A percentile compares a stretch with the other conserved stretches of the same genome.
Evolutionary conservation across 1,140 invertebrate species (phyloP).

Genomic region (Rhynchophorus ferrugineus): DNA sequence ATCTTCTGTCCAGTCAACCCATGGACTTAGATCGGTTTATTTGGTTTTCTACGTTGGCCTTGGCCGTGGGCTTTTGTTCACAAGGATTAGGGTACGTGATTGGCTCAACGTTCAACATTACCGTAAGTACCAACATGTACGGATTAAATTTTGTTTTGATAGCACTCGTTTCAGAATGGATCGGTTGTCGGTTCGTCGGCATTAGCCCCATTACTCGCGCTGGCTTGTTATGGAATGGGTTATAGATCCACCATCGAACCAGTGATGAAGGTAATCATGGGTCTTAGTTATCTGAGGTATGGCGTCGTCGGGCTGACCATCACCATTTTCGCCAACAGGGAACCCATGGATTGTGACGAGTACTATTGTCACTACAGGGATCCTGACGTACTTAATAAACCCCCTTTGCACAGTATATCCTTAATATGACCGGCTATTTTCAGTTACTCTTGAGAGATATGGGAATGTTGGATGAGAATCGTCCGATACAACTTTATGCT

Average conservation of each 20-base stretch:
- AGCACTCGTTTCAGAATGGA: conserved; percentile 36
- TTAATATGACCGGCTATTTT: neutral
- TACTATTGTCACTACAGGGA: conserved; percentile 51
- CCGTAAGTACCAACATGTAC: conserved; percentile 31
- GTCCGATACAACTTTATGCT: conserved; percentile 16
- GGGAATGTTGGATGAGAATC: conserved; percentile 23
- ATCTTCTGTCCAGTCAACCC: conserved; percentile 41
- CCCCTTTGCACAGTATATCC: neutral
- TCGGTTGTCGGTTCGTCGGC: conserved; percentile 39
- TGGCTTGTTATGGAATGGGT: conserved; percentile 43
- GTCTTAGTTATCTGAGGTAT: conserved; percentile 50
- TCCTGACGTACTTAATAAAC: conserved; percentile 16
- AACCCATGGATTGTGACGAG: conserved; percentile 43
- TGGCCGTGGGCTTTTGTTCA: conserved; percentile 36
- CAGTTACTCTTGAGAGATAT: conserved; percentile 28
- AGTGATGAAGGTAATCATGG: conserved; percentile 49
- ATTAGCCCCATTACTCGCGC: conserved; percentile 38
- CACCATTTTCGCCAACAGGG: conserved; percentile 46
- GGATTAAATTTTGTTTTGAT: neutral
- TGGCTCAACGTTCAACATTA: conserved; percentile 40
- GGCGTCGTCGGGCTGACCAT: conserved; percentile 47
- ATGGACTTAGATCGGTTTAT: conserved; percentile 36
- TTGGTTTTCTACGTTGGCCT: conserved; percentile 32
- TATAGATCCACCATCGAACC: conserved; percentile 40
- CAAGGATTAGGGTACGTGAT: conserved; percentile 43